A percentile compares a stretch with the other conserved stretches of the same genome.
These are phyloP conservation scores for Cephalopachus bancanus DNA, from an alignment of 2,797 vertebrate species.

Conservation along the genomic window DNA sequence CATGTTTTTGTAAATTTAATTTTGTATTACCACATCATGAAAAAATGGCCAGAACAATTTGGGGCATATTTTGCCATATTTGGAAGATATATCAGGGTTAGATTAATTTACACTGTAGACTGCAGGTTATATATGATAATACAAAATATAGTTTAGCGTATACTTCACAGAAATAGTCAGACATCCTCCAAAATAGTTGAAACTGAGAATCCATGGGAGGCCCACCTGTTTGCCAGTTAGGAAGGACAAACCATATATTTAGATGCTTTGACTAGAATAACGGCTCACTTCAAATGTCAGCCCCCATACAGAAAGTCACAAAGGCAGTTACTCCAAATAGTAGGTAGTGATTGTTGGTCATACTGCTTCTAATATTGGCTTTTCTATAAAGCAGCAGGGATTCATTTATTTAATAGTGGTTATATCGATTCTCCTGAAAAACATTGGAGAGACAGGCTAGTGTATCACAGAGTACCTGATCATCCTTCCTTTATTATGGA, in stretches of 20 bases:
- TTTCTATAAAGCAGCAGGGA: background rate
- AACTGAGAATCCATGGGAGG: background rate
- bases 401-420: conserved; percentile 30
- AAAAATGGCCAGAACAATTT: conserved; percentile 37
- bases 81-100: conserved; percentile 18
- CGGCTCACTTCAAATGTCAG: conserved; percentile 27
- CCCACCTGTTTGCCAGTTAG: background rate
- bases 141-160: conserved; percentile 2
- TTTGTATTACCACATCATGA: conserved; percentile 1
- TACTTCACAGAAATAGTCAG: background rate
- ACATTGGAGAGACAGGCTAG: background rate
- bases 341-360: background rate
- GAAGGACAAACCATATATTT: background rate
- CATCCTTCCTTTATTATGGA: background rate
- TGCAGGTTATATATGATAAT: background rate
- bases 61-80: conserved; percentile 1
- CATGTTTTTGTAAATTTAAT: conserved; percentile 43
- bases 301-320: background rate
- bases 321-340: background rate
- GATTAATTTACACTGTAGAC: conserved; percentile 34
- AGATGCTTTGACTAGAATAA: conserved; percentile 31
- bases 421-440: conserved; percentile 11
- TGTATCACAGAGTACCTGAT: conserved; percentile 8
- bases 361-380: background rate
- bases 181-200: background rate